Evolutionary conservation across 2,888 invertebrate species (phyloP).

Genomic region (Drosophila kuntzei): DNA sequence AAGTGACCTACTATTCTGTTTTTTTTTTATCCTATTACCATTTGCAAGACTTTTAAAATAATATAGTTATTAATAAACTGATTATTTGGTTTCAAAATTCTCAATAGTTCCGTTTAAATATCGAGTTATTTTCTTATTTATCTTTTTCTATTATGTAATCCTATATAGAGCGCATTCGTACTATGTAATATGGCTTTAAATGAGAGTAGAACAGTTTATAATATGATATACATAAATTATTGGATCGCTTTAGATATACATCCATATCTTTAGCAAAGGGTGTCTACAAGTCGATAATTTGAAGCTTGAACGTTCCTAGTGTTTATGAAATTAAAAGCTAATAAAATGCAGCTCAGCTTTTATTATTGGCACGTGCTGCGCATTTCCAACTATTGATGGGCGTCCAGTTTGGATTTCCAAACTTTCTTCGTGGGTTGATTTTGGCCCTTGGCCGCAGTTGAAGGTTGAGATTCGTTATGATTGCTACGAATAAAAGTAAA

Average conservation of each 20-base stretch:
- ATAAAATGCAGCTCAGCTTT: constrained; percentile 76
- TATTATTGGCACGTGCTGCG: constrained; percentile 54
- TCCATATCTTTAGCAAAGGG: not conserved
- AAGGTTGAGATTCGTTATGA: constrained; percentile 51
- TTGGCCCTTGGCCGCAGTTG: constrained; percentile 52
- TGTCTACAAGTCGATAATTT: not conserved
- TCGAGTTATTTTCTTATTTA: no score
- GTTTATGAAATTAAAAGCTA: constrained; percentile 26
- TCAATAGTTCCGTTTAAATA: no score
- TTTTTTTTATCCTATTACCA: no score
- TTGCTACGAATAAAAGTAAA: constrained; percentile 53
- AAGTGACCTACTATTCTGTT: no score
- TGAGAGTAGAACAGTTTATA: no score
- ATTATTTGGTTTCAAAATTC: no score
- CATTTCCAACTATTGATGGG: constrained; percentile 46
- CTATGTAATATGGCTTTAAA: no score
- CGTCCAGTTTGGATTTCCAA: constrained; percentile 45
- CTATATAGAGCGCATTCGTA: no score
- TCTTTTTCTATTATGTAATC: no score
- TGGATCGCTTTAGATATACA: not conserved
- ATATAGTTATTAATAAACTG: no score
- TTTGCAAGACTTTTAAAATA: no score
- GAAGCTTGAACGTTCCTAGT: not conserved
- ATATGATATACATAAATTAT: not conserved
- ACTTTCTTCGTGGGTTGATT: constrained; percentile 65